phyloP scores from a whole-genome alignment of 2,888 invertebrate species.

The Leptinotarsa rubiginosa region DNA sequence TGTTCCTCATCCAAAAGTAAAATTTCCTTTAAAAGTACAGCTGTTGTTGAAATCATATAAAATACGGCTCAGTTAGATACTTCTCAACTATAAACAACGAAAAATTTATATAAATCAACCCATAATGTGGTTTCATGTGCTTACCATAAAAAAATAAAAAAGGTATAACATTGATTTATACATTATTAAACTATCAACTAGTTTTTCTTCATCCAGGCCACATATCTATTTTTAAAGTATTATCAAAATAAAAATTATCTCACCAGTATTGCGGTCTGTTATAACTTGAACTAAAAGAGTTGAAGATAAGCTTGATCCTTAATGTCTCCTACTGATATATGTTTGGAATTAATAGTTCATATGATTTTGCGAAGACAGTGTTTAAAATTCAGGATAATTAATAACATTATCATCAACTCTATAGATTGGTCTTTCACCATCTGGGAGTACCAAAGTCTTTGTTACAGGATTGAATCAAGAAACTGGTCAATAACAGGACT shows the following conservation, averaged over 20 bases:
- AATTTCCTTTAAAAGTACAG: background rate
- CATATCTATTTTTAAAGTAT: conserved; percentile 10
- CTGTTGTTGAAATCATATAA: background rate
- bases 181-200: conserved; percentile 16
- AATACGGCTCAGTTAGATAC: background rate
- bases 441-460: too few relatives aligned
- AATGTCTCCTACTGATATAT: background rate
- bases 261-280: conserved; percentile 13
- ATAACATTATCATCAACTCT: too few relatives aligned
- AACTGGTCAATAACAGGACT: too few relatives aligned
- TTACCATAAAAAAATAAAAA: conserved; percentile 9
- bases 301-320: conserved; percentile 10
- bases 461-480: too few relatives aligned
- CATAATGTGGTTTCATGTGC: background rate
- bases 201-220: conserved; percentile 14
- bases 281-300: conserved; percentile 7
- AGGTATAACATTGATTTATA: conserved; percentile 23
- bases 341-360: background rate
- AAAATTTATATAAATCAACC: background rate
- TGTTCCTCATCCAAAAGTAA: background rate
- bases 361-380: background rate
- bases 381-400: background rate
- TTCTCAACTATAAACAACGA: background rate
- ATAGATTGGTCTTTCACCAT: too few relatives aligned
- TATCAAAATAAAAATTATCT: conserved; percentile 20